A percentile compares a stretch with the other conserved stretches of the same genome.
Evolutionary conservation across 2,797 vertebrate species (phyloP).

Genomic region (Neopelma chrysocephalum): DNA sequence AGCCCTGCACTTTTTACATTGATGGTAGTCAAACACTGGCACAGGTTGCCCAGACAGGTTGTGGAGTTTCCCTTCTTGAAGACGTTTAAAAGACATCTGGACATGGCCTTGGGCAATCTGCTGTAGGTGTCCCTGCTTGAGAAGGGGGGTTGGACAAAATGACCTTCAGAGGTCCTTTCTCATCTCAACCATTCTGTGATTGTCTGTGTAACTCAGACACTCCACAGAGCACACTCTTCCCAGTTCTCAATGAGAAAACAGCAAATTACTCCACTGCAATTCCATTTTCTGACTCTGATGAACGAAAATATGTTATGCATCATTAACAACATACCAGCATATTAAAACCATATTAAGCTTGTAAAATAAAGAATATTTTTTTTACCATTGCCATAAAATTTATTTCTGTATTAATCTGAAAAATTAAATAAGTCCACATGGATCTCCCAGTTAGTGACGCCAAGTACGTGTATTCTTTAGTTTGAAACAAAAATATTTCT

Average conservation of each 20-base stretch:
- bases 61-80: neutral
- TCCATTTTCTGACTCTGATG: constrained; percentile 1
- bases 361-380: constrained; percentile 16
- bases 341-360: constrained; percentile 28
- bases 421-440: neutral
- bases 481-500: neutral
- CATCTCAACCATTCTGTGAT: neutral
- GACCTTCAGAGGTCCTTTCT: neutral
- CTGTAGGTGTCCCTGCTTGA: neutral
- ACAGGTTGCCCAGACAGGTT: neutral
- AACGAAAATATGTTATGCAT: neutral
- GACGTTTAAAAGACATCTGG: neutral
- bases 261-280: neutral
- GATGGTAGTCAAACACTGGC: neutral
- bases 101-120: neutral
- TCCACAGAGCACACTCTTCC: neutral
- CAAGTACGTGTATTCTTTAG: neutral
- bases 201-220: neutral
- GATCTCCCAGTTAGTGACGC: neutral
- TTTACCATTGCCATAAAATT: constrained; percentile 1
- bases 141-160: neutral
- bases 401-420: neutral
- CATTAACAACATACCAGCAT: neutral
- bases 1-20: neutral
- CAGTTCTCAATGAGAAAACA: neutral